Conservation (phyloP, 2,888 invertebrate genomes). For the Chelonus formosanus region DNA sequence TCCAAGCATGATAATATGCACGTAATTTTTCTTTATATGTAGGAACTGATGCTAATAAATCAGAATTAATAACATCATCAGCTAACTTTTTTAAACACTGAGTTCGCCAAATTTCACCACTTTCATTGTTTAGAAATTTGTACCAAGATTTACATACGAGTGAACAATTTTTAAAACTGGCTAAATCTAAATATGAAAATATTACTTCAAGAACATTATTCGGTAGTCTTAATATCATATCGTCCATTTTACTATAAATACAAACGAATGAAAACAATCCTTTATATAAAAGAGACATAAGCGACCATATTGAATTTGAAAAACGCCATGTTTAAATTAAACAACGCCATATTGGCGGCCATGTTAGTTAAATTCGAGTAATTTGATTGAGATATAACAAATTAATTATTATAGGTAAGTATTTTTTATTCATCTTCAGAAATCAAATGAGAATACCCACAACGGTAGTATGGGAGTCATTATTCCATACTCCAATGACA, state of each 20-base stretch:
- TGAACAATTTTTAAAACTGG: slow-evolving; percentile 88
- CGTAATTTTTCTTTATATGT: slow-evolving; percentile 93
- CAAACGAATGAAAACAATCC: no score
- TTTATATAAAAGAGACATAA: no score
- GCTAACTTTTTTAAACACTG: slow-evolving; percentile 88
- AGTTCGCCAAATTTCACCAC: slow-evolving; percentile 94
- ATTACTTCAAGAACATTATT: slow-evolving; percentile 87
- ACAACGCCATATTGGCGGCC: no score
- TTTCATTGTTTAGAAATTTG: slow-evolving; percentile 78
- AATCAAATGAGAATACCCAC: no score
- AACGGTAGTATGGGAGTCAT: no score
- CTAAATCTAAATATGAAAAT: slow-evolving; percentile 89
- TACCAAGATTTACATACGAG: slow-evolving; percentile 95
- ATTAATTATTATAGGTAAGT: no score
- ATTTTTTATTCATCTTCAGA: no score
- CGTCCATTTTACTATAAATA: slow-evolving; percentile 66
- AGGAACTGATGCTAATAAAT: slow-evolving; percentile 85
- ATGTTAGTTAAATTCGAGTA: no score
- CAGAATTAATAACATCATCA: slow-evolving; percentile 88
- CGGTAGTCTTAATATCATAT: slow-evolving; percentile 33
- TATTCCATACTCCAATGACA: no score
- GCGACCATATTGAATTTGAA: no score
- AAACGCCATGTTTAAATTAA: no score
- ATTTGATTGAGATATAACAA: no score
- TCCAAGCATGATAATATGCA: slow-evolving; percentile 96